These are phyloP conservation scores for Trichoplax adhaerens DNA, from an alignment of 37 sponge, comb jelly and placozoan genomes.

Conservation along the genomic window DNA sequence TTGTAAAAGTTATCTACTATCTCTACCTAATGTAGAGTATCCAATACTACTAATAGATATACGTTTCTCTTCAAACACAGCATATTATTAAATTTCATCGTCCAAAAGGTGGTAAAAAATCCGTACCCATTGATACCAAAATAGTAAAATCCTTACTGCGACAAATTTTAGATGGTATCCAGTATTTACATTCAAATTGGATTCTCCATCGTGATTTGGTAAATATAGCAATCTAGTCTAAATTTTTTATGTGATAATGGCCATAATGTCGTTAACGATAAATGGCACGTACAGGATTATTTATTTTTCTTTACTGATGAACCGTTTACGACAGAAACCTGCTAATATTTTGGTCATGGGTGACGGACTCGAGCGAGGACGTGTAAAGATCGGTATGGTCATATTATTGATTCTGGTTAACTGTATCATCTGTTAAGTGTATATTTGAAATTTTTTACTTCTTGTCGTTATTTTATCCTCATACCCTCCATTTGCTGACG, in stretches of 20 bases:
- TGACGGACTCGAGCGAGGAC: slow-evolving; percentile 71
- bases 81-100: slow-evolving; percentile 96
- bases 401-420: background rate
- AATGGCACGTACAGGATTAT: too few relatives aligned
- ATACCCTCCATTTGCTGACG: too few relatives aligned
- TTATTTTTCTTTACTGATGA: too few relatives aligned
- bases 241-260: too few relatives aligned
- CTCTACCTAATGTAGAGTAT: too few relatives aligned
- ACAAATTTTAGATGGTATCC: slow-evolving; percentile 85
- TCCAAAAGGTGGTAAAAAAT: slow-evolving; percentile 64
- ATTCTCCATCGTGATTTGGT: slow-evolving; percentile 89
- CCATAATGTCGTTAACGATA: too few relatives aligned
- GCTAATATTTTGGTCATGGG: slow-evolving; percentile 98
- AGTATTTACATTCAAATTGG: slow-evolving; percentile 93
- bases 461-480: too few relatives aligned
- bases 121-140: slow-evolving; percentile 40
- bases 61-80: slow-evolving; percentile 13
- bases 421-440: too few relatives aligned
- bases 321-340: slow-evolving; percentile 48
- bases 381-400: slow-evolving; percentile 71
- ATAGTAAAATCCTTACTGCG: slow-evolving; percentile 87
- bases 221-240: background rate
- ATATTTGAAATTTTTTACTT: too few relatives aligned
- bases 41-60: background rate
- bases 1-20: too few relatives aligned